Conservation (phyloP, 2,113 vertebrate species). For the Varanus komodoensis region DNA sequence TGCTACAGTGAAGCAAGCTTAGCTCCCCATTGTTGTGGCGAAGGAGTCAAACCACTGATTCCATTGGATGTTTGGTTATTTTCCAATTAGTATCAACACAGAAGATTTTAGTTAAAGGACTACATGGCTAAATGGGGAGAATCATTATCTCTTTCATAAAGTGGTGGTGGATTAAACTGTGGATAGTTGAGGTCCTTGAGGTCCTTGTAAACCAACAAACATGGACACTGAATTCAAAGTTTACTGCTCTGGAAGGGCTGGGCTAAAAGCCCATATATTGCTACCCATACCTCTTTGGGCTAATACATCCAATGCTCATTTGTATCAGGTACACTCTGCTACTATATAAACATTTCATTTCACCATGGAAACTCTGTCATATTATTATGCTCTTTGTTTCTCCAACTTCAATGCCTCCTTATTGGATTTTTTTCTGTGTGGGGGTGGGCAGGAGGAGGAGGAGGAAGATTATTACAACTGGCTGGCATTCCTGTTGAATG, state of each 20-base stretch:
- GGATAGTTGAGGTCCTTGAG: conserved; percentile 37
- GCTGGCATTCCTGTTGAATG: conserved; percentile 60
- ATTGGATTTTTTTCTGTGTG: neutral
- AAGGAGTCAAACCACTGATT: conserved; percentile 53
- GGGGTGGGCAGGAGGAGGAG: neutral
- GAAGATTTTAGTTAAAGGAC: conserved; percentile 51
- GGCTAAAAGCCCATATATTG: conserved; percentile 57
- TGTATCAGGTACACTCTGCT: conserved; percentile 33
- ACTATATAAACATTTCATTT: conserved; percentile 49
- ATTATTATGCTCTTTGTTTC: conserved; percentile 55
- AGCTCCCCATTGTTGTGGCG: conserved; percentile 56
- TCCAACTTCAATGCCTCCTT: conserved; percentile 51
- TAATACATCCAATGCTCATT: conserved; percentile 48
- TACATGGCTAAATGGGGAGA: neutral
- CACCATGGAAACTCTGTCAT: conserved; percentile 48
- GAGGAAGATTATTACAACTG: conserved; percentile 60
- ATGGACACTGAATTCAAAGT: conserved; percentile 50
- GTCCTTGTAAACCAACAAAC: conserved; percentile 56
- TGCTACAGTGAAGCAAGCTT: conserved; percentile 9
- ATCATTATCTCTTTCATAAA: conserved; percentile 45
- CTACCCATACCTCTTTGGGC: conserved; percentile 44
- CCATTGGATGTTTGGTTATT: conserved; percentile 60
- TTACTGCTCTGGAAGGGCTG: conserved; percentile 38
- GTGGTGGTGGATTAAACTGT: conserved; percentile 39
- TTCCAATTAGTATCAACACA: conserved; percentile 59